A percentile compares a stretch with the other conserved stretches of the same genome.
phyloP scores from a whole-genome alignment of 30 jellyfish, hydroid and myxozoan genomes.

The Clytia hemisphaerica region DNA sequence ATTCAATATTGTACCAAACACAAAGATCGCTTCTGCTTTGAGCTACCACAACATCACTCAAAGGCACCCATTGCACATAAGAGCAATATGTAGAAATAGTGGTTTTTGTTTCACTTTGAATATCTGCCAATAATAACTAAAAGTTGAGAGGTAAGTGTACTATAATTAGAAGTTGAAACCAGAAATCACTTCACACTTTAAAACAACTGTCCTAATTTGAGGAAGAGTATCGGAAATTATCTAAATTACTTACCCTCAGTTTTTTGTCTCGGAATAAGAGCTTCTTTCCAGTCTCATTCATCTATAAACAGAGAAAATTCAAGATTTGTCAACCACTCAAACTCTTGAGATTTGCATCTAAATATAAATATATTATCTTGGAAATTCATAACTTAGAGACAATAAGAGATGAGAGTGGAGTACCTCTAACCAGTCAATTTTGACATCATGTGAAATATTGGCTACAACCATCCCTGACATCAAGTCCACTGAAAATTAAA shows the following conservation, averaged over 20 bases:
- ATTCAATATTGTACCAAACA: slow-evolving; percentile 82
- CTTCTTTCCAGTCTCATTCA: slow-evolving; percentile 86
- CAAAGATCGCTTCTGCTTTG: slow-evolving; percentile 83
- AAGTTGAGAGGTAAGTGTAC: too few relatives aligned
- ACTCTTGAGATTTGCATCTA: too few relatives aligned
- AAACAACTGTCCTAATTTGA: too few relatives aligned
- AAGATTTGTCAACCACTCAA: not conserved
- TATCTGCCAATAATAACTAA: slow-evolving; percentile 71
- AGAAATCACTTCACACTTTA: too few relatives aligned
- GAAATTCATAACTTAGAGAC: too few relatives aligned
- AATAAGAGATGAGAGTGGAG: too few relatives aligned
- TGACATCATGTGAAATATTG: slow-evolving; percentile 69
- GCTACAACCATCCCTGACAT: slow-evolving; percentile 68
- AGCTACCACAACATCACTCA: slow-evolving; percentile 90
- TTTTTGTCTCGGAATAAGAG: slow-evolving; percentile 73
- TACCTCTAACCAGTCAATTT: slow-evolving; percentile 92
- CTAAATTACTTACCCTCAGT: slow-evolving; percentile 48
- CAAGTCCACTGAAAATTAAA: slow-evolving; percentile 55
- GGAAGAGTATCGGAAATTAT: not conserved
- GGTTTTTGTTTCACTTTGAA: slow-evolving; percentile 50
- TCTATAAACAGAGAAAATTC: slow-evolving; percentile 10
- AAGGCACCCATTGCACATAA: slow-evolving; percentile 96
- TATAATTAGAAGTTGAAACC: too few relatives aligned
- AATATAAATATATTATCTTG: too few relatives aligned
- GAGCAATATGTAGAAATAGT: slow-evolving; percentile 74